Evolutionary conservation across 2,888 invertebrate species (phyloP), one percentile per base, ranked within the genome.

Genomic region (Amiota mariae): DNA sequence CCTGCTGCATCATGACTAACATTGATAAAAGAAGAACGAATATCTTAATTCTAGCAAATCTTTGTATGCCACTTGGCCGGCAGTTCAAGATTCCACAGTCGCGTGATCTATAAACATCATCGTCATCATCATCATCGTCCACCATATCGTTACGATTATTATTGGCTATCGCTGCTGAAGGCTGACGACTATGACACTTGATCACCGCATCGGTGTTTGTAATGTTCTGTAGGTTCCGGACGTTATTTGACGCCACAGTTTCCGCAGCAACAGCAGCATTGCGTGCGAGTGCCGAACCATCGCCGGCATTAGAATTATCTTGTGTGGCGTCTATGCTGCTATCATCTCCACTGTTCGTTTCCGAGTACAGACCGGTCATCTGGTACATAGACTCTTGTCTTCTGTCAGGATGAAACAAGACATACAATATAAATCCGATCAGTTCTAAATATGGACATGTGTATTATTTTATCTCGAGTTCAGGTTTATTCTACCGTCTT

Each of bases 11-110:
- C 84, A 96, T 97, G 86, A 97, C 97, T 88, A 97, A 93, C 91
- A 96, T 93, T 88, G 96, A 96, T 82, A 97, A 93, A 86, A 97
- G 93, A 90, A 96, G 93, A 88, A 97, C 96, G 90, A 97, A 97
- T 88, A 96, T 95, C 94, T 96, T 96, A 89, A 97, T 97, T 90
- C 95, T 95, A 89, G 97, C 96, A 91, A 95, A 96, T 89, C 93
- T 92, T 91, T 97, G 97, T 86, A 97, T 93, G 89, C 94, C 94
- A 82, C 93, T 92, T 85, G 97, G 97, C 86, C 96, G 94, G 92
- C 95, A 97, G 81, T 93, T 93, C 73, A 97, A 92, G 86, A 97
- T 95, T 81, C 97, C 97, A 91, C 97, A 97, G 91, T 96, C 96
- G 90, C 94, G 92, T 51, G 86, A 84, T 15, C 84, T 81, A 86